Evolutionary conservation across 2,888 invertebrate genomes (phyloP).

Genomic region (Pristionchus entomophagus): DNA sequence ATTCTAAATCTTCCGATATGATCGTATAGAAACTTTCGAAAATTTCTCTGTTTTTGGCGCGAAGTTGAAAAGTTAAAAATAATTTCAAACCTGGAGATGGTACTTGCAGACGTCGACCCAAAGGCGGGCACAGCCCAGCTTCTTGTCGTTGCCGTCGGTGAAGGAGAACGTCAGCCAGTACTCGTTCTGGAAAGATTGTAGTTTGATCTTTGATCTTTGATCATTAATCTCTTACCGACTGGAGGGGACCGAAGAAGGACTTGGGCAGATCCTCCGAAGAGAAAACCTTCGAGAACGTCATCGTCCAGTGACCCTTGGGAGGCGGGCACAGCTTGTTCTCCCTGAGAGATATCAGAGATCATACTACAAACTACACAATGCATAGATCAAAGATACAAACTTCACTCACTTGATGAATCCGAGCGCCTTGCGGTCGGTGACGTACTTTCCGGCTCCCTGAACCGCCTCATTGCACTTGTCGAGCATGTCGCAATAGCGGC

Average conservation of each 20-base stretch:
- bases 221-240: conserved; percentile 69
- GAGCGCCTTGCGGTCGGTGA: conserved; percentile 71
- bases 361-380: not conserved
- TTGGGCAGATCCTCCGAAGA: conserved; percentile 75
- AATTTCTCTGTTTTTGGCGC: not conserved
- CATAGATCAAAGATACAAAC: not conserved
- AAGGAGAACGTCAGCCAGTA: conserved; percentile 76
- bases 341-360: conserved; percentile 45
- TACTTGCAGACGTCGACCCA: conserved; percentile 76
- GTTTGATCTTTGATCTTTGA: not conserved
- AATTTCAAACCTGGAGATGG: conserved; percentile 58
- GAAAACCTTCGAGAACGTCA: conserved; percentile 76
- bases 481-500: conserved; percentile 75
- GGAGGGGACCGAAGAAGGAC: conserved; percentile 75
- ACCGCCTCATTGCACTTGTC: conserved; percentile 76
- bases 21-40: not conserved
- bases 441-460: conserved; percentile 74
- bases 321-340: conserved; percentile 72
- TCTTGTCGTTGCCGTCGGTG: conserved; percentile 74
- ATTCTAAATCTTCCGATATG: not conserved
- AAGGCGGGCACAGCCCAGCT: conserved; percentile 73
- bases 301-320: conserved; percentile 75
- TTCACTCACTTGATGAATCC: conserved; percentile 61
- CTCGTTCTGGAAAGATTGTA: conserved; percentile 68
- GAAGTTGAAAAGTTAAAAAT: not conserved